phyloP scores from a whole-genome alignment of 2,888 invertebrate species.

The Spisula subtruncata region DNA sequence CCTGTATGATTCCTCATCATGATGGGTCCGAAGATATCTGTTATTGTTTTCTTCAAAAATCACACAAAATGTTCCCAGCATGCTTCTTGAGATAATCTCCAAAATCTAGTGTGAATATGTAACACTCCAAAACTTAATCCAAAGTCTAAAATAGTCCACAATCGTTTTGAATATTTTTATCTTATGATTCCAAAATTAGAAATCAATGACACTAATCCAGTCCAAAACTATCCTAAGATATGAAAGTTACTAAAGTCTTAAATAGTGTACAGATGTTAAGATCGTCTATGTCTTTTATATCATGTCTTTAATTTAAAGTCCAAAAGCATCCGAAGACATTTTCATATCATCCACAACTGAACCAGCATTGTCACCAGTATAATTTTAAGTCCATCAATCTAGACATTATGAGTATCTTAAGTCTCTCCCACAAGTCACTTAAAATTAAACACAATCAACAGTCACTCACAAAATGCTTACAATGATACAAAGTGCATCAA shows the following conservation, averaged over 20 bases:
- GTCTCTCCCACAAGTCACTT: too few species aligned
- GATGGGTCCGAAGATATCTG: neutral
- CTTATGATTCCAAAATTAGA: neutral
- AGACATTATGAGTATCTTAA: too few species aligned
- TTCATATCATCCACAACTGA: neutral
- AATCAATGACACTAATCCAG: neutral
- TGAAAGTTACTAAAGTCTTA: too few species aligned
- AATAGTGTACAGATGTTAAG: neutral
- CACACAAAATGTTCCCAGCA: slow-evolving; percentile 61
- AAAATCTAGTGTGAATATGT: neutral
- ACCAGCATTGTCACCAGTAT: neutral
- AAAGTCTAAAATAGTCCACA: neutral
- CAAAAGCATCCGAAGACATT: neutral
- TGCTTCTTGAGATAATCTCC: neutral
- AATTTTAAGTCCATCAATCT: too few species aligned
- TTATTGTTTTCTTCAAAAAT: slow-evolving; percentile 61
- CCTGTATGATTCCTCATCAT: slow-evolving; percentile 36
- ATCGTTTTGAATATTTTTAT: neutral
- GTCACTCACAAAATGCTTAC: too few species aligned
- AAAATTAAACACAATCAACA: neutral
- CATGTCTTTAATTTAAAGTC: neutral
- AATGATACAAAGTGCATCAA: neutral
- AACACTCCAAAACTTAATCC: neutral
- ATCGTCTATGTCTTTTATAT: too few species aligned
- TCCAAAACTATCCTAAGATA: neutral